phyloP scores from a whole-genome alignment of 2,113 vertebrate genomes.

The Dicrurus megarhynchus region DNA sequence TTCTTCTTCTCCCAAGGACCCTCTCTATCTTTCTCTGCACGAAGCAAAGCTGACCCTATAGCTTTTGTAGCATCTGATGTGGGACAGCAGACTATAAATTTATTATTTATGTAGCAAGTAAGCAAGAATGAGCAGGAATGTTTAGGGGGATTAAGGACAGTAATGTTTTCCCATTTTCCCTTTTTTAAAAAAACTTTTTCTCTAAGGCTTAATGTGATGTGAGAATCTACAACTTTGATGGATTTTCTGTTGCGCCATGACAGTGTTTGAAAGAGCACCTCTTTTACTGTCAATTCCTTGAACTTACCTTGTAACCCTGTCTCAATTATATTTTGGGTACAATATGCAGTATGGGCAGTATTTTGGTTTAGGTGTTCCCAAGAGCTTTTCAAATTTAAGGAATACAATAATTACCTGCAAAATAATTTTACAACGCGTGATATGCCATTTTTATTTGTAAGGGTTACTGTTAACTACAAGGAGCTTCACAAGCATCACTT shows the following conservation, averaged over 20 bases:
- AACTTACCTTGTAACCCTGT: not conserved
- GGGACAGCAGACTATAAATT: not conserved
- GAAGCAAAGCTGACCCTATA: not conserved
- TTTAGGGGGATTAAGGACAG: not conserved
- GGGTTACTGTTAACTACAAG: not conserved
- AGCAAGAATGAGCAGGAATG: not conserved
- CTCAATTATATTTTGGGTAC: not conserved
- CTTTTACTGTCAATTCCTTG: not conserved
- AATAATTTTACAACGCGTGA: not conserved
- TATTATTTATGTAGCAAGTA: not conserved
- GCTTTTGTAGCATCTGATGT: not conserved
- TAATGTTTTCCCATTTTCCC: not conserved
- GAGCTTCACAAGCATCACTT: not conserved
- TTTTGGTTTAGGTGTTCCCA: not conserved
- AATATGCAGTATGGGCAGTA: not conserved
- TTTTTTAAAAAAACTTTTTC: no score
- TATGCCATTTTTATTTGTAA: not conserved
- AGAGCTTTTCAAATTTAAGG: not conserved
- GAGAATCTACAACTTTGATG: not conserved
- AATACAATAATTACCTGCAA: not conserved
- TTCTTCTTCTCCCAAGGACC: not conserved
- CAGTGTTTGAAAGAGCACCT: not conserved
- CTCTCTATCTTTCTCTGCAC: not conserved
- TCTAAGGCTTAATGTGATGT: not conserved
- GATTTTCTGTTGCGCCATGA: not conserved